Evolutionary conservation across 2,113 vertebrate species (phyloP).

Genomic region (Lophochroa leadbeateri): DNA sequence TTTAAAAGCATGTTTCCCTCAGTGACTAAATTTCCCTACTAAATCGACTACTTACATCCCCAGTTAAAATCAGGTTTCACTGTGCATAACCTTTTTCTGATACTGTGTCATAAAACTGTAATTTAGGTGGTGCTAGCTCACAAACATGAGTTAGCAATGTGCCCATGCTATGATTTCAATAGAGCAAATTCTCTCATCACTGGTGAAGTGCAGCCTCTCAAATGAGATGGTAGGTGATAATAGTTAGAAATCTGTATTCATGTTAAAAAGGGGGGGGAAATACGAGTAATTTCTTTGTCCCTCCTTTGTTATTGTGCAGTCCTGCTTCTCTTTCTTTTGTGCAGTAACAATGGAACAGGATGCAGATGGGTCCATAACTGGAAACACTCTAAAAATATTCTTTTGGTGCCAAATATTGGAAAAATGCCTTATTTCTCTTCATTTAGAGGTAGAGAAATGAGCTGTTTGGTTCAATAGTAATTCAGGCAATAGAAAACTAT

Average conservation of each 20-base stretch:
- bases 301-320: neutral
- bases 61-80: neutral
- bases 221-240: neutral
- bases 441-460: neutral
- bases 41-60: neutral
- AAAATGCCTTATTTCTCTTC: neutral
- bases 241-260: slow-evolving; percentile 12
- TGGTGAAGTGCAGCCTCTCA: neutral
- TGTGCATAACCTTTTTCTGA: neutral
- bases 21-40: neutral
- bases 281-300: neutral
- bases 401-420: neutral
- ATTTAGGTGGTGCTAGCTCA: neutral
- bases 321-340: neutral
- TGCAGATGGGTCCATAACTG: slow-evolving; percentile 5
- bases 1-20: neutral
- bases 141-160: neutral
- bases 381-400: neutral
- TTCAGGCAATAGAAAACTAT: neutral
- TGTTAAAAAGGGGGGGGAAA: neutral
- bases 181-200: neutral
- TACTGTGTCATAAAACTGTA: neutral
- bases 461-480: neutral
- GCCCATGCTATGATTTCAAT: neutral
- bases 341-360: neutral